These are phyloP conservation scores for Drosophila colorata DNA, from an alignment of 2,888 invertebrate species.

Conservation along the genomic window DNA sequence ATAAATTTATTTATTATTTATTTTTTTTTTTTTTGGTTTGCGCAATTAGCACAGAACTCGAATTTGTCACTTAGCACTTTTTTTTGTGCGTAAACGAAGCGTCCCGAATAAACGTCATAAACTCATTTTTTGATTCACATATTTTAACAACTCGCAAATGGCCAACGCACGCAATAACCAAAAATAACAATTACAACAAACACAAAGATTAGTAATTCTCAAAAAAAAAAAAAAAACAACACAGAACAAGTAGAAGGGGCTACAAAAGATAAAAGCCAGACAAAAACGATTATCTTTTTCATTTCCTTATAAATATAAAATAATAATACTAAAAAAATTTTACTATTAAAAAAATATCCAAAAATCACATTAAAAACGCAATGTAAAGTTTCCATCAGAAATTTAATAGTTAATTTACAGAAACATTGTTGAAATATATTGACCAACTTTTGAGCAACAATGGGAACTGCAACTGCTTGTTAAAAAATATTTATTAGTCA, in stretches of 20 bases:
- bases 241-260: too few relatives aligned
- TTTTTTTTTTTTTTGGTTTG: constrained; percentile 18
- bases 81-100: constrained; percentile 67
- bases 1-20: constrained; percentile 16
- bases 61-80: constrained; percentile 60
- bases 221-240: not conserved
- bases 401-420: too few relatives aligned
- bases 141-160: constrained; percentile 56
- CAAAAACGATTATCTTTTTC: too few relatives aligned
- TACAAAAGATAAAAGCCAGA: too few relatives aligned
- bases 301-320: too few relatives aligned
- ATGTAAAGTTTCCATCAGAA: too few relatives aligned
- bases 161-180: constrained; percentile 47
- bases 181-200: constrained; percentile 7
- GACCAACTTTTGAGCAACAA: constrained; percentile 10
- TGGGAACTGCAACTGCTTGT: constrained; percentile 12
- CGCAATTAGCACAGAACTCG: constrained; percentile 61
- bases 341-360: too few relatives aligned
- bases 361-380: too few relatives aligned
- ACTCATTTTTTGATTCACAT: constrained; percentile 22
- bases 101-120: constrained; percentile 51
- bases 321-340: too few relatives aligned
- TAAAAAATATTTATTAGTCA: constrained; percentile 31
- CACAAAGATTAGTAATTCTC: not conserved
- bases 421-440: too few relatives aligned